Evolutionary conservation across 30 jellyfish, hydroid and myxozoan species (phyloP).

Genomic region (Aurelia sp.): DNA sequence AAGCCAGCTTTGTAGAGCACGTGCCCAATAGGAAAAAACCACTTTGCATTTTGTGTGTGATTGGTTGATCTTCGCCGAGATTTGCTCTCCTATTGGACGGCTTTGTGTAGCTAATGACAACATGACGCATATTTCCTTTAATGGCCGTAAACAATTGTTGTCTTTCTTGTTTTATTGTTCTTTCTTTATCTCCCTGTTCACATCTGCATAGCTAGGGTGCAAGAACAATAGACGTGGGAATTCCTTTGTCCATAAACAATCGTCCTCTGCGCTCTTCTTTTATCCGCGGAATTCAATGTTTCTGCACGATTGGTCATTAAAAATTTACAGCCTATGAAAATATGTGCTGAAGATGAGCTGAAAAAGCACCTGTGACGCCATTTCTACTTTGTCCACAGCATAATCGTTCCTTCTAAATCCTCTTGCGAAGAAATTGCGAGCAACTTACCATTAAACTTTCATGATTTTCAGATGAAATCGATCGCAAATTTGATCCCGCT

Average conservation of each 20-base stretch:
- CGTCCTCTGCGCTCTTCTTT: conserved; percentile 53
- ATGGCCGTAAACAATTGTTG: conserved; percentile 62
- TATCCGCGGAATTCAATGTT: conserved; percentile 54
- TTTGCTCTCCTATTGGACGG: conserved; percentile 62
- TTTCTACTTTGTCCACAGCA: conserved; percentile 9
- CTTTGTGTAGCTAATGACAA: conserved; percentile 63
- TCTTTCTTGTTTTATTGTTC: conserved; percentile 43
- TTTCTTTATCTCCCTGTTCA: conserved; percentile 21
- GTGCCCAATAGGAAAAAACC: conserved; percentile 70
- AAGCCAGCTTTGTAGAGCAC: conserved; percentile 82
- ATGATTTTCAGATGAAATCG: conserved; percentile 31
- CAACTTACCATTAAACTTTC: conserved; percentile 28
- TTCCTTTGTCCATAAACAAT: conserved; percentile 67
- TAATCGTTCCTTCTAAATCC: conserved; percentile 33
- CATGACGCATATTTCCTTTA: conserved; percentile 79
- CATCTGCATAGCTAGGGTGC: conserved; percentile 66
- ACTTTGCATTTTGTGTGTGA: conserved; percentile 65
- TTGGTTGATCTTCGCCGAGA: conserved; percentile 60
- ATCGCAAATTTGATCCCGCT: conserved; percentile 24
- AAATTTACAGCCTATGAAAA: conserved; percentile 41
- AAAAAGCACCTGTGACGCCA: conserved; percentile 59
- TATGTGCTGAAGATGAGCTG: conserved; percentile 11
- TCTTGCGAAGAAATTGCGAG: conserved; percentile 35
- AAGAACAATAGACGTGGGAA: conserved; percentile 82
- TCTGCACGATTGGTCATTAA: conserved; percentile 72